Conservation (phyloP, 2,888 invertebrate species). For the Formica aserva region DNA sequence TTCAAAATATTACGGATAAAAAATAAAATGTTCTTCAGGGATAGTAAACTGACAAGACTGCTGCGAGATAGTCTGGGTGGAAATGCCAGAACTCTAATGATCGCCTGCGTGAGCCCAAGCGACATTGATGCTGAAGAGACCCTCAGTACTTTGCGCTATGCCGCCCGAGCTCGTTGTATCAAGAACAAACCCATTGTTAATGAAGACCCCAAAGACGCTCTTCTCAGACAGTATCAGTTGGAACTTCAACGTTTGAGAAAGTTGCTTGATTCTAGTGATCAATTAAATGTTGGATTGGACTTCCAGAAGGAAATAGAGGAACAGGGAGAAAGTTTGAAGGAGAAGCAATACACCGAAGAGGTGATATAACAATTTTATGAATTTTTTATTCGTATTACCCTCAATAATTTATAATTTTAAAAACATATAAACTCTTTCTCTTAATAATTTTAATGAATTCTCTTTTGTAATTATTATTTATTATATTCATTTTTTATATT, state of each 20-base stretch:
- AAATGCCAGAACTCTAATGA: conserved; percentile 96
- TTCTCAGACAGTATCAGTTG: conserved; percentile 93
- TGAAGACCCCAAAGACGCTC: conserved; percentile 96
- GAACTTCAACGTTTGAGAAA: conserved; percentile 92
- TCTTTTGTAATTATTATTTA: background rate
- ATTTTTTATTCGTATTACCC: background rate
- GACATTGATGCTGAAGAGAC: conserved; percentile 95
- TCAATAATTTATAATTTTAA: conserved; percentile 9
- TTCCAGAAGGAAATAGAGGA: conserved; percentile 46
- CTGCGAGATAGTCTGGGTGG: conserved; percentile 94
- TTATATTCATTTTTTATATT: background rate
- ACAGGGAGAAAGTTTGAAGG: conserved; percentile 36
- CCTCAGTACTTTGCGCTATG: conserved; percentile 93
- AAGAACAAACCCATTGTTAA: conserved; percentile 94
- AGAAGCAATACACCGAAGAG: conserved; percentile 72
- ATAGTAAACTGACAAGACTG: conserved; percentile 94
- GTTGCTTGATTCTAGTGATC: conserved; percentile 85
- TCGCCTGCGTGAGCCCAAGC: conserved; percentile 94
- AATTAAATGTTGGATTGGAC: conserved; percentile 49
- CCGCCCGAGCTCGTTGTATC: conserved; percentile 94
- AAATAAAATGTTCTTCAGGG: conserved; percentile 86
- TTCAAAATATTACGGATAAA: too few relatives aligned
- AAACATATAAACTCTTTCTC: background rate
- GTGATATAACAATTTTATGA: background rate
- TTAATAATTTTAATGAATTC: conserved; percentile 3